These are phyloP conservation scores for Menura novaehollandiae DNA, from an alignment of 2,113 vertebrate species.

Conservation along the genomic window DNA sequence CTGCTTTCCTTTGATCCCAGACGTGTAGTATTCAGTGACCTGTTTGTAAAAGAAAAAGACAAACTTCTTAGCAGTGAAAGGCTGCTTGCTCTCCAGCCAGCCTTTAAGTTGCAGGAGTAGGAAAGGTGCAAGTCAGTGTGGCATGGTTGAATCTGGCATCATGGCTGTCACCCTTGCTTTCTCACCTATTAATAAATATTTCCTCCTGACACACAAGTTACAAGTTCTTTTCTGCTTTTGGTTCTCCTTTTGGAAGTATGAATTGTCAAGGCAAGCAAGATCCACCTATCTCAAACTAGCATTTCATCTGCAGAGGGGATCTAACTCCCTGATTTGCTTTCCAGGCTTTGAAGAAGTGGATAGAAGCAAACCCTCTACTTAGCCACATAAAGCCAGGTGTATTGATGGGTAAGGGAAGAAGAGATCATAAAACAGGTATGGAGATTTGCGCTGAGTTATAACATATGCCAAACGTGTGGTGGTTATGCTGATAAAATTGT, in stretches of 20 bases:
- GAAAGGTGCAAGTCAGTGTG: not conserved
- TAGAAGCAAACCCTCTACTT: conserved; percentile 72
- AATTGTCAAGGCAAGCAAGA: not conserved
- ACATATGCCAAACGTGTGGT: not conserved
- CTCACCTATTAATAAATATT: not conserved
- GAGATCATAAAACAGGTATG: conserved; percentile 54
- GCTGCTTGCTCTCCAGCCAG: not conserved
- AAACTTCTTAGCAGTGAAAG: not conserved
- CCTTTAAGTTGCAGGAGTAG: not conserved
- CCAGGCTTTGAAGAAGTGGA: conserved; percentile 81
- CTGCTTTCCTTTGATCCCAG: not conserved
- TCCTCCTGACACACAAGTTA: not conserved
- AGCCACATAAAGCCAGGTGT: conserved; percentile 69
- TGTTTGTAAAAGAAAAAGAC: not conserved
- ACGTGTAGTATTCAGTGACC: not conserved
- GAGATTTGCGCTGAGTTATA: not conserved
- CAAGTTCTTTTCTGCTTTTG: not conserved
- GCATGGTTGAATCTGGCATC: not conserved
- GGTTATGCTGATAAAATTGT: not conserved
- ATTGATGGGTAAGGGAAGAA: conserved; percentile 73
- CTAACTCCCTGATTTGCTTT: conserved; percentile 1
- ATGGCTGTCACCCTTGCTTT: not conserved
- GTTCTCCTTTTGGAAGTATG: not conserved
- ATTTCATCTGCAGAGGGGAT: not conserved
- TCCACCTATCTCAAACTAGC: not conserved